phyloP scores from a whole-genome alignment of 1,140 invertebrate species.

The Ctenoplectra terminalis region DNA sequence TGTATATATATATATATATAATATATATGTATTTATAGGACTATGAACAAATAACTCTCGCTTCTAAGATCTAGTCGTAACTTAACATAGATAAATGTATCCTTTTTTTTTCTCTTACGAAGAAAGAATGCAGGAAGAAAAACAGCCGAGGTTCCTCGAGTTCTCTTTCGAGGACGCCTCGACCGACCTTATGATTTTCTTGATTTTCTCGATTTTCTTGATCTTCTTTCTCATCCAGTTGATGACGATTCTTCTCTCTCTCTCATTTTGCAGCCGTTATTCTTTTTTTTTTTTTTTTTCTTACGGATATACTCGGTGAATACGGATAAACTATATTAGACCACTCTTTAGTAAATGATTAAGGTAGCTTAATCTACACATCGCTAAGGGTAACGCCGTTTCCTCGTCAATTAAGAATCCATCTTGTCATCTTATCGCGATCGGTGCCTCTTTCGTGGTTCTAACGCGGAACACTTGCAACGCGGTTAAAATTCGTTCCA shows the following conservation, averaged over 20 bases:
- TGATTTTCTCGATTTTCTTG: neutral
- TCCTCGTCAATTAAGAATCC: constrained; percentile 8
- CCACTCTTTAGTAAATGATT: constrained; percentile 58
- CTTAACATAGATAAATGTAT: constrained; percentile 59
- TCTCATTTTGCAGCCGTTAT: neutral
- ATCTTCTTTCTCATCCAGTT: constrained; percentile 3
- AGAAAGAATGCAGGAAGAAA: constrained; percentile 64
- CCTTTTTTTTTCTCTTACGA: constrained; percentile 29
- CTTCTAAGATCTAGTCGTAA: constrained; percentile 63
- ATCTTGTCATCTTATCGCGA: neutral
- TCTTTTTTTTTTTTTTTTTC: neutral
- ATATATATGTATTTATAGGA: constrained; percentile 55
- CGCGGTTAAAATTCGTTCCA: neutral
- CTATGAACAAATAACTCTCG: constrained; percentile 76
- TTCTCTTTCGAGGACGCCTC: constrained; percentile 30
- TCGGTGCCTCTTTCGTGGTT: neutral
- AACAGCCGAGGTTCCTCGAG: constrained; percentile 27
- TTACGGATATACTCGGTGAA: constrained; percentile 51
- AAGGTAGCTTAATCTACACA: constrained; percentile 58
- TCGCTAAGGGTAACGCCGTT: constrained; percentile 28
- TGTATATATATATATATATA: constrained; percentile 54
- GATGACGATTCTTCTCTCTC: constrained; percentile 11
- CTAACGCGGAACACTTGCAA: neutral
- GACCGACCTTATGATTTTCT: constrained; percentile 26
- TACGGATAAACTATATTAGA: constrained; percentile 53